Evolutionary conservation across 2,888 invertebrate genomes (phyloP), one percentile per base, ranked within the genome.

Genomic region (Orthonevra nobilis): DNA sequence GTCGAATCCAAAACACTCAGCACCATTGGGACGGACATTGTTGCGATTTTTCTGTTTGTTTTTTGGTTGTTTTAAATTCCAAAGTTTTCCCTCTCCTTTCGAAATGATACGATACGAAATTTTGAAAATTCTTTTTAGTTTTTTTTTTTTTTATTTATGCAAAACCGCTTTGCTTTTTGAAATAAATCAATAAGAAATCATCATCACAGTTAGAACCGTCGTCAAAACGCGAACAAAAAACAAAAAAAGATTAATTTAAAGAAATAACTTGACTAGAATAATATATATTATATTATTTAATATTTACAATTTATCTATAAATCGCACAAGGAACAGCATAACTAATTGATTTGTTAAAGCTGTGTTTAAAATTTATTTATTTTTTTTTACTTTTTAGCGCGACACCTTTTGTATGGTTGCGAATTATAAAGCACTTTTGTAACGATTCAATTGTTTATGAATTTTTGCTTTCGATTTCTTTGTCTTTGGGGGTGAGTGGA

Each of bases 11-110:
- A 63, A 36, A 83, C 83, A 19, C 82, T 84, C 70, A 87, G 69
- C 44, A 87, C 60, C 83, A 85, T 84, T 48, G 87, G 85, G 32
- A 85, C 85, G 30, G 87, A 87, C 87, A 87, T 87, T 23, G 63
- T 61, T 42, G 32, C 77, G 40, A 48, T 26, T 23, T 23, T 23
- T n/a, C n/a, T n/a, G n/a, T n/a, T n/a, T n/a, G n/a, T n/a, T n/a
- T n/a, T n/a, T n/a, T n/a, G n/a, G n/a, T n/a, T n/a, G n/a, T n/a
- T n/a, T n/a, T n/a, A n/a, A n/a, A n/a, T n/a, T n/a, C n/a, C n/a
- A n/a, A n/a, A n/a, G n/a, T n/a, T n/a, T n/a, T n/a, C n/a, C n/a
- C n/a, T n/a, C n/a, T n/a, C n/a, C n/a, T n/a, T n/a, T n/a, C n/a
- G n/a, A n/a, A n/a, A n/a, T n/a, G n/a, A n/a, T n/a, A n/a, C n/a